Evolutionary conservation across 2,113 vertebrate species (phyloP), one percentile per base, ranked within the genome.

Genomic region (Thunnus thynnus): DNA sequence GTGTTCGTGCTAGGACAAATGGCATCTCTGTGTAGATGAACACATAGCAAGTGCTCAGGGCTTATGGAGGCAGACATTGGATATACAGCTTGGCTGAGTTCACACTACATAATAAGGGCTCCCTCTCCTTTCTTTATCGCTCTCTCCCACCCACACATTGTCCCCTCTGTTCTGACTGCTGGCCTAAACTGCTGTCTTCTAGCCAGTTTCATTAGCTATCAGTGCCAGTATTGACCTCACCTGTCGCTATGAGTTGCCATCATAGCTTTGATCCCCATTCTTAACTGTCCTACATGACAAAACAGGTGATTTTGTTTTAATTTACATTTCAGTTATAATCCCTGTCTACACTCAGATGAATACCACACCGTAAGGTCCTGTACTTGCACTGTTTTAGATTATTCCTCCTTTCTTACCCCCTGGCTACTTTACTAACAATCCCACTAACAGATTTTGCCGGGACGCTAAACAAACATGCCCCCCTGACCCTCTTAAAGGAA

Each of bases 31-130:
- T 83, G 86, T 65, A 71, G 80, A 88, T 81, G 85, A 86, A 91
- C 76, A 87, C 83, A 83, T 68, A 89, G 86, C 84, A 86, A 92
- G 86, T 78, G 88, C 89, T 91, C 78, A 80, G 81, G 81, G 86
- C 82, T 92, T 88, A 90, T 52, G 78, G 78, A 88, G 86, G 88
- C 86, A 92, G 86, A 89, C 72, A 72, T 80, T 84, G 80, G 82
- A 89, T 91, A 82, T 86, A 76, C 77, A 77, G 80, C 83, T 90
- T 87, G 86, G 86, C 82, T 85, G 66, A 75, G 83, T 87, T 92
- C 78, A 80, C 82, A 55, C 76, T 72, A 72, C 80, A 83, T 86
- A 80, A 88, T 80, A 85, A 88, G 55, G 79, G 41, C 76, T 82
- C 64, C 58, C 30, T 80, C 60, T 82, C 66, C 30, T 78, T 74